Evolutionary conservation across 2,888 invertebrate genomes (phyloP).

Genomic region (Globia sparganii): DNA sequence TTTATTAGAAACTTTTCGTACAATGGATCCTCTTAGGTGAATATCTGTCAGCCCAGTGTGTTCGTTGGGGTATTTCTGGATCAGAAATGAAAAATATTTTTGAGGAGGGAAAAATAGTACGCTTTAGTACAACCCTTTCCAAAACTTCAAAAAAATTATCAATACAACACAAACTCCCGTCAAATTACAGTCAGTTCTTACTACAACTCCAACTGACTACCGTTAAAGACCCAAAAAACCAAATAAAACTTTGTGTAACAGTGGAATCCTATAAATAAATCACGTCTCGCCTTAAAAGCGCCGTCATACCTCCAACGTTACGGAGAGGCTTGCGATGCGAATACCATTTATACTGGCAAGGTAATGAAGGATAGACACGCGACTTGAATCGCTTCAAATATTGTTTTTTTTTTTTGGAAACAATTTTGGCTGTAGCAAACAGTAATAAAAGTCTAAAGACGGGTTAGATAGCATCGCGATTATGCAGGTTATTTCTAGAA

Average conservation of each 20-base stretch:
- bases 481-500: not conserved
- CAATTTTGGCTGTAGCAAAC: not conserved
- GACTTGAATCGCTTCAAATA: slow-evolving; percentile 28
- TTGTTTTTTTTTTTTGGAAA: not conserved
- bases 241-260: slow-evolving; percentile 50
- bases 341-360: slow-evolving; percentile 54
- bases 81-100: not conserved
- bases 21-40: not conserved
- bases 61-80: not conserved
- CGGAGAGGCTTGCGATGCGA: slow-evolving; percentile 38
- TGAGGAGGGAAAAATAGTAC: not conserved
- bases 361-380: slow-evolving; percentile 62
- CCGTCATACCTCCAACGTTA: slow-evolving; percentile 52
- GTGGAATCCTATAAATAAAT: slow-evolving; percentile 63
- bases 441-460: not conserved
- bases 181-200: slow-evolving; percentile 12
- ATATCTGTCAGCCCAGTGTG: not conserved
- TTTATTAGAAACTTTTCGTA: not conserved
- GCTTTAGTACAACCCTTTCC: not conserved
- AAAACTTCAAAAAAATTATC: not conserved
- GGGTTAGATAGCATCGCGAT: not conserved
- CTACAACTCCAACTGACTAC: not conserved
- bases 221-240: slow-evolving; percentile 20
- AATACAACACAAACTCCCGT: not conserved
- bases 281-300: slow-evolving; percentile 54